Percentiles rank a stretch among this genome's conserved stretches.
phyloP scores from a whole-genome alignment of 1,140 invertebrate species.

The Parapsyche elsis region DNA sequence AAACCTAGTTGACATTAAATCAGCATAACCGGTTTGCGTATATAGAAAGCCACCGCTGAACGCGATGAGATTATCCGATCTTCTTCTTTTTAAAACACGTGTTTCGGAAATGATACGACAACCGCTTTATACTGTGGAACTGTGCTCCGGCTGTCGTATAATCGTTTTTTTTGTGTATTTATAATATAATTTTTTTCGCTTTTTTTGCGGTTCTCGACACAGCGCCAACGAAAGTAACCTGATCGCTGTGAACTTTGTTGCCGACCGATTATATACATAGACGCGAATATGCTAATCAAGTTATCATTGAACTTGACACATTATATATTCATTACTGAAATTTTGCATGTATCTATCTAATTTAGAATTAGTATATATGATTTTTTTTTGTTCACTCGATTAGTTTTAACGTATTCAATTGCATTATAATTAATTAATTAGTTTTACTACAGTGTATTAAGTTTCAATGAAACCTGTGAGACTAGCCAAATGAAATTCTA shows the following conservation, averaged over 20 bases:
- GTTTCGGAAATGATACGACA: conserved; percentile 23
- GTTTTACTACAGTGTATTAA: no score
- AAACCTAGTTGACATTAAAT: conserved; percentile 49
- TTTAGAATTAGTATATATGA: no score
- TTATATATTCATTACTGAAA: background rate
- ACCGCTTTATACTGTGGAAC: background rate
- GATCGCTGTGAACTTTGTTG: conserved; percentile 31
- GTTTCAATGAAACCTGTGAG: no score
- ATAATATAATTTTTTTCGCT: background rate
- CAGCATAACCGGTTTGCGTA: conserved; percentile 45
- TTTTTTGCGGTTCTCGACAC: background rate
- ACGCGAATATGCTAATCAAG: conserved; percentile 4
- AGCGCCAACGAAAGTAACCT: conserved; percentile 30
- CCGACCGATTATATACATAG: background rate
- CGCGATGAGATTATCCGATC: conserved; percentile 11
- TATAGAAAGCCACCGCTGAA: conserved; percentile 44
- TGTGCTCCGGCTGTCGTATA: conserved; percentile 2
- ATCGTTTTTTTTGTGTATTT: background rate
- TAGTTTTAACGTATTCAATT: background rate
- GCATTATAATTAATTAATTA: no score
- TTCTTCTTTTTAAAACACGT: conserved; percentile 23
- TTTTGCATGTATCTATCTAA: background rate
- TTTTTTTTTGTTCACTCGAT: background rate
- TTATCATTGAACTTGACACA: conserved; percentile 28
- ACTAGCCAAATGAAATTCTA: no score